Conservation (phyloP, 1,140 invertebrate genomes). For the Atta colombica region DNA sequence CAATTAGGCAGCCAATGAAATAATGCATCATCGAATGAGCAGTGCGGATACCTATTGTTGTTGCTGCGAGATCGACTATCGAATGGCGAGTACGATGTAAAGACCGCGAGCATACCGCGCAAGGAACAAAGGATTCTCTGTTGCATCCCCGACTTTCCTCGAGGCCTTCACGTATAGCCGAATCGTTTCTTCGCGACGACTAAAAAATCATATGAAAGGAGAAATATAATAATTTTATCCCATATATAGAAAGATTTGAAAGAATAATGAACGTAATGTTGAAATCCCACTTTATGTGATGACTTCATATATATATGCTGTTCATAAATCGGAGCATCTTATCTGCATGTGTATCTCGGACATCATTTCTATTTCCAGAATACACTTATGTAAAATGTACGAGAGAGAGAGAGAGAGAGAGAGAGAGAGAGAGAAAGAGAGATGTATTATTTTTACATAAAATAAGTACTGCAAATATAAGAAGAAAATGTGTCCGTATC, state of each 20-base stretch:
- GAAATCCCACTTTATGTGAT: slow-evolving; percentile 18
- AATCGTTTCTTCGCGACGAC: not conserved
- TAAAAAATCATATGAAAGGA: not conserved
- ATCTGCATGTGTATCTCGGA: not conserved
- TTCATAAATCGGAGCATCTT: slow-evolving; percentile 3
- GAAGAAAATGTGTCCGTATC: not conserved
- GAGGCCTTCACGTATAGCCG: not conserved
- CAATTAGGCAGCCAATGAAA: slow-evolving; percentile 56
- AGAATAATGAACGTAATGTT: slow-evolving; percentile 34
- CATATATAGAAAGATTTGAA: not conserved
- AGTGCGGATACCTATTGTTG: slow-evolving; percentile 25
- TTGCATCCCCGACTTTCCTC: slow-evolving; percentile 9
- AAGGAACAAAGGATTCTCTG: slow-evolving; percentile 40
- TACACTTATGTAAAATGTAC: not conserved
- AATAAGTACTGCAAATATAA: not conserved
- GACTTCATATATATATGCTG: not conserved
- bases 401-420: too few relatives aligned
- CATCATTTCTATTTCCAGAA: not conserved
- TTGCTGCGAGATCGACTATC: slow-evolving; percentile 43
- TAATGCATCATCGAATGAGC: slow-evolving; percentile 35
- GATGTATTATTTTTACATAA: not conserved
- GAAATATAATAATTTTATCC: slow-evolving; percentile 33
- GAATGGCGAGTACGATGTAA: not conserved
- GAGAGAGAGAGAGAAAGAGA: too few relatives aligned
- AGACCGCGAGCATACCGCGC: not conserved